Conservation (phyloP, 2,888 invertebrate genomes). For the Harpalus rubripes region DNA sequence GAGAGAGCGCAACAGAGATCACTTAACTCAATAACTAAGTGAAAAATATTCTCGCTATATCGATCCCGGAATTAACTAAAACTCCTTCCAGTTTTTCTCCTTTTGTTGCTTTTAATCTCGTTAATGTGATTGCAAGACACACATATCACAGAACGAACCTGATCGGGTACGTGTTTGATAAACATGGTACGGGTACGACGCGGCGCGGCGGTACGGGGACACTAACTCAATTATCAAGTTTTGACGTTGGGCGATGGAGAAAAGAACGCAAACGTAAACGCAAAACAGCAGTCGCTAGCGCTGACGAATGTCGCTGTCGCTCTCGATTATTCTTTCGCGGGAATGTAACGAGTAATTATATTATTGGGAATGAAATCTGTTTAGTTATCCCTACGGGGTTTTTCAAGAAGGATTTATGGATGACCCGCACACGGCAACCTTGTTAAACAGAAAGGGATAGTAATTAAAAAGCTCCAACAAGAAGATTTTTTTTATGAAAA, state of each 20-base stretch:
- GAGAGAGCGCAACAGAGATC: too few relatives aligned
- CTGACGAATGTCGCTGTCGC: constrained; percentile 21
- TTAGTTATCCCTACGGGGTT: not conserved
- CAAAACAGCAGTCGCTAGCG: not conserved
- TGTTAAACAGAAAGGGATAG: not conserved
- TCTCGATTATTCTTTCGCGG: not conserved
- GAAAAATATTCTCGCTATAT: too few relatives aligned
- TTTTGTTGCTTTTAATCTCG: not conserved
- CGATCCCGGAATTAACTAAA: too few relatives aligned
- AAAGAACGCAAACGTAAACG: not conserved
- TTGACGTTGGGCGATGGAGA: not conserved
- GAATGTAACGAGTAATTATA: constrained; percentile 3
- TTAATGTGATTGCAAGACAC: constrained; percentile 16
- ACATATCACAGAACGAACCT: constrained; percentile 1
- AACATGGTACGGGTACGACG: constrained; percentile 8
- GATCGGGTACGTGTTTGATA: constrained; percentile 14
- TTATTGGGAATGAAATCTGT: constrained; percentile 6
- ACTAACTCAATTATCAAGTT: constrained; percentile 14
- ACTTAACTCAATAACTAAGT: too few relatives aligned
- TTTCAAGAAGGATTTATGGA: not conserved
- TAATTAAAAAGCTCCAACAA: not conserved
- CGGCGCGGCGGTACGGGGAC: constrained; percentile 11
- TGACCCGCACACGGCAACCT: not conserved
- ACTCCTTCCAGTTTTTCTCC: too few relatives aligned
- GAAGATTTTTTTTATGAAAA: too few relatives aligned